Evolutionary conservation across 2,797 vertebrate species (phyloP).

Genomic region (Rhincodon typus): DNA sequence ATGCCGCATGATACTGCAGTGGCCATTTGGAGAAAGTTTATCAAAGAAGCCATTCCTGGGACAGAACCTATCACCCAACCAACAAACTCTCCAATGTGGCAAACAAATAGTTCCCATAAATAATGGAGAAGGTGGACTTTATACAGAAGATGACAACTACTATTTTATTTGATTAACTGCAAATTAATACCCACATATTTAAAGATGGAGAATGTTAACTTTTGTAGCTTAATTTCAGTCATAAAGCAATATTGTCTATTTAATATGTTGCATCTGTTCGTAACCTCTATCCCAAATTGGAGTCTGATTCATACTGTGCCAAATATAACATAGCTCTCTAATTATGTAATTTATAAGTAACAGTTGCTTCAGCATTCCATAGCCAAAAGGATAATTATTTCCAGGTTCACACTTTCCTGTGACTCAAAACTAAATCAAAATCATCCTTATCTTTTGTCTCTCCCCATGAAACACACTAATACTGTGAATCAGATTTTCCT

Average conservation of each 20-base stretch:
- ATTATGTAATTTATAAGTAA: constrained; percentile 35
- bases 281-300: constrained; percentile 21
- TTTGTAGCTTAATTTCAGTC: not conserved
- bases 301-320: constrained; percentile 29
- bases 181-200: not conserved
- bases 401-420: constrained; percentile 31
- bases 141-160: not conserved
- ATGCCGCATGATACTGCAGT: not conserved
- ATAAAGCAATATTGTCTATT: constrained; percentile 25
- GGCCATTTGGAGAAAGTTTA: not conserved
- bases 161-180: not conserved
- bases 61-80: not conserved
- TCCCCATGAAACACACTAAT: not conserved
- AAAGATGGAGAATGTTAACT: not conserved
- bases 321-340: constrained; percentile 31
- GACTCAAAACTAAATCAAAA: constrained; percentile 18
- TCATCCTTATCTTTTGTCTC: constrained; percentile 5
- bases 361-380: constrained; percentile 25
- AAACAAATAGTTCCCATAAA: not conserved
- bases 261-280: constrained; percentile 33
- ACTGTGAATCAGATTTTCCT: not conserved
- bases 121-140: not conserved
- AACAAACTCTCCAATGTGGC: not conserved
- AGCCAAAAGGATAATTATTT: constrained; percentile 19
- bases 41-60: not conserved